Conservation (phyloP, 2,113 vertebrate species). For the Sialia sialis region DNA sequence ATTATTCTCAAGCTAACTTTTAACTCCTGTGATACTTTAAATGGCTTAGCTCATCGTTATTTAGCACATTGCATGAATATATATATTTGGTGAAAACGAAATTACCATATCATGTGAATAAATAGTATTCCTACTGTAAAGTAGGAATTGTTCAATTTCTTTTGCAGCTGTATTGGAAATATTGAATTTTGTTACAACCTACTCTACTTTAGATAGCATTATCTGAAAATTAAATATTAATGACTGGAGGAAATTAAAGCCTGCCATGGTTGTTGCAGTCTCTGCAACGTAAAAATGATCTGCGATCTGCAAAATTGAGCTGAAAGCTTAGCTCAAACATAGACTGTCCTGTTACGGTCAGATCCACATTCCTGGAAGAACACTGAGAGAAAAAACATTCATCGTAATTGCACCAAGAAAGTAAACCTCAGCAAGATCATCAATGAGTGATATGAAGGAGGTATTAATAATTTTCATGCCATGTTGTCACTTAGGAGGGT, state of each 20-base stretch:
- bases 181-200: background rate
- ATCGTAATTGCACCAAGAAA: background rate
- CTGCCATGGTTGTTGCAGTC: background rate
- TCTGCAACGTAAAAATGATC: background rate
- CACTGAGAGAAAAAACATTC: background rate
- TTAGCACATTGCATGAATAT: background rate
- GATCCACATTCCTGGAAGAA: background rate
- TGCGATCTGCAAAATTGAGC: background rate
- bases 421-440: background rate
- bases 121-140: background rate
- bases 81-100: background rate
- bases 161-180: background rate
- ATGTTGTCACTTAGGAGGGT: background rate
- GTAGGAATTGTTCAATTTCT: background rate
- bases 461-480: background rate
- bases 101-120: background rate
- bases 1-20: background rate
- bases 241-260: background rate
- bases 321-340: background rate
- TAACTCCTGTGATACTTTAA: background rate
- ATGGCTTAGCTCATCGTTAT: background rate
- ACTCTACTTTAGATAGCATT: background rate
- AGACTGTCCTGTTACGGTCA: background rate
- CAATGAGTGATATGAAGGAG: background rate
- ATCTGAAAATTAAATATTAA: slow-evolving; percentile 3